Evolutionary conservation across 1,140 invertebrate species (phyloP).

Genomic region (Penaeus vannamei): DNA sequence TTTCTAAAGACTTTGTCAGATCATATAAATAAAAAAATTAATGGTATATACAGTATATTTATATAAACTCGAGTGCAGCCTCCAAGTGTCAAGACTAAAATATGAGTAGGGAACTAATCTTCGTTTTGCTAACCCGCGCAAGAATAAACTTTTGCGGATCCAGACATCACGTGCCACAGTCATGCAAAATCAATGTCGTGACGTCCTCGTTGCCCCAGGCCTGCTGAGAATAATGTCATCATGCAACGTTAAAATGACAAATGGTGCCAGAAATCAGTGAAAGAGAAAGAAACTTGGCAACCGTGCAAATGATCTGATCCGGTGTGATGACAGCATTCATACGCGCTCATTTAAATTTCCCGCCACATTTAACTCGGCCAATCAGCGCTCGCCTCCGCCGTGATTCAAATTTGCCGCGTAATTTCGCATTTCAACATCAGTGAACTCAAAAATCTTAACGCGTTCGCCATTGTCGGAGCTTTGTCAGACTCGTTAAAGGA

Average conservation of each 20-base stretch:
- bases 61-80: too few relatives aligned
- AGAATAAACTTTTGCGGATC: too few relatives aligned
- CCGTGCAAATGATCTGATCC: slow-evolving; percentile 74
- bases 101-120: too few relatives aligned
- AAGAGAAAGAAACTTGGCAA: not conserved
- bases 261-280: not conserved
- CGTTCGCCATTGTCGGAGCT: slow-evolving; percentile 4
- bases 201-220: not conserved
- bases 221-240: slow-evolving; percentile 31
- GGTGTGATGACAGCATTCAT: slow-evolving; percentile 54
- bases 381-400: slow-evolving; percentile 53
- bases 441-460: slow-evolving; percentile 55
- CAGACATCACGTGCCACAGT: too few relatives aligned
- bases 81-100: too few relatives aligned
- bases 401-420: slow-evolving; percentile 65
- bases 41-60: too few relatives aligned
- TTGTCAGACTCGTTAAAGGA: slow-evolving; percentile 14
- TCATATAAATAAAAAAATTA: too few relatives aligned
- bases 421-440: slow-evolving; percentile 65
- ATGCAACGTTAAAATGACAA: slow-evolving; percentile 41
- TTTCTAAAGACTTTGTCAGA: too few relatives aligned
- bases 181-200: slow-evolving; percentile 17
- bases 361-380: slow-evolving; percentile 65
- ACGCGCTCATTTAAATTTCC: slow-evolving; percentile 64
- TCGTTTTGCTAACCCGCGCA: too few relatives aligned